These are phyloP conservation scores for Polyodon spathula DNA, from an alignment of 2,113 vertebrate genomes.

Conservation along the genomic window DNA sequence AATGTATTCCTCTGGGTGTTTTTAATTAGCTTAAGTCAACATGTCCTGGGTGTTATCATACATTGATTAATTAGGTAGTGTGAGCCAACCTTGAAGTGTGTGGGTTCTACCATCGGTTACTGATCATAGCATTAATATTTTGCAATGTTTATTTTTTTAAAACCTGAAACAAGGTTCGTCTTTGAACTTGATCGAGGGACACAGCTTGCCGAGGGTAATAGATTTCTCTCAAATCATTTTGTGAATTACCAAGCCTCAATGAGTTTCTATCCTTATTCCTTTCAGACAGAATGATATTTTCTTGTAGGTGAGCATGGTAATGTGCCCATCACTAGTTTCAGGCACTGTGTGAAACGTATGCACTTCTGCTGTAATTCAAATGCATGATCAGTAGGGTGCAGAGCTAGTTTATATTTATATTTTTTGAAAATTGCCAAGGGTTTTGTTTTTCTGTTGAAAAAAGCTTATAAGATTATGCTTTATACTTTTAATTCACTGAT, in stretches of 20 bases:
- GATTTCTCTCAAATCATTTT: background rate
- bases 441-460: background rate
- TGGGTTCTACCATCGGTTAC: background rate
- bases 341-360: background rate
- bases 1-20: too few relatives aligned
- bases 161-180: background rate
- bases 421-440: slow-evolving; percentile 1
- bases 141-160: background rate
- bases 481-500: too few relatives aligned
- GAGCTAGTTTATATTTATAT: background rate
- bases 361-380: slow-evolving; percentile 1
- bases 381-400: background rate
- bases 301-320: background rate
- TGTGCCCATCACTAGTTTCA: background rate
- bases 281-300: background rate
- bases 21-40: too few relatives aligned
- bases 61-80: background rate
- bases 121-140: background rate
- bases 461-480: background rate
- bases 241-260: background rate
- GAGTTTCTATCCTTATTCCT: background rate
- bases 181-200: background rate
- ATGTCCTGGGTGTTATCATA: too few relatives aligned
- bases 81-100: background rate
- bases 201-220: background rate